Percentiles rank a stretch among this genome's conserved stretches.
phyloP scores from a whole-genome alignment of 1,140 invertebrate genomes.

The Heliothis virescens region DNA sequence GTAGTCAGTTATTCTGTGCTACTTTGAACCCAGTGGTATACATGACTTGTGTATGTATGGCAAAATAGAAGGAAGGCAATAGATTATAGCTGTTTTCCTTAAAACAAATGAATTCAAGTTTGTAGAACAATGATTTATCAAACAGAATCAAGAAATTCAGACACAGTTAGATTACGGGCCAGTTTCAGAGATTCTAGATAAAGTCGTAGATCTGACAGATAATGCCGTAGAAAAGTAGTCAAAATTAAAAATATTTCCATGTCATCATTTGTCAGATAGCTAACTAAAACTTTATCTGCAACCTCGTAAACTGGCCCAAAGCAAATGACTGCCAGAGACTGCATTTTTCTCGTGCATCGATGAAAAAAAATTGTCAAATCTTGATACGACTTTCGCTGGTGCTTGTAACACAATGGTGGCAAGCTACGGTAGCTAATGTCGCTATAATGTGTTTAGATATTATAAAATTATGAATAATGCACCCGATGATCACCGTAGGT shows the following conservation, averaged over 20 bases:
- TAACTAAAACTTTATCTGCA: too few relatives aligned
- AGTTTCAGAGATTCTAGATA: neutral
- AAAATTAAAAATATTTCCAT: too few relatives aligned
- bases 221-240: too few relatives aligned
- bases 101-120: too few relatives aligned
- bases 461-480: conserved; percentile 24
- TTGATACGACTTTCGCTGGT: neutral
- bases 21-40: neutral
- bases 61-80: too few relatives aligned
- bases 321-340: neutral
- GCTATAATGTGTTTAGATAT: conserved; percentile 16
- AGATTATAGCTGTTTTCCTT: too few relatives aligned
- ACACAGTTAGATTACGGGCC: neutral
- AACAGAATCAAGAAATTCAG: too few relatives aligned
- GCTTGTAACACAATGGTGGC: neutral
- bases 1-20: neutral
- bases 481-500: neutral
- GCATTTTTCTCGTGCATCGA: neutral
- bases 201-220: too few relatives aligned
- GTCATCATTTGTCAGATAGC: too few relatives aligned
- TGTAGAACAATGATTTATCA: too few relatives aligned
- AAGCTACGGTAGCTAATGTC: neutral
- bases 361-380: conserved; percentile 12
- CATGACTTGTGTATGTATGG: neutral
- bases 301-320: too few relatives aligned